Base-by-base conservation (phyloP, 2,797 vertebrate genomes). In the Schizopygopsis pylzovi region DNA sequence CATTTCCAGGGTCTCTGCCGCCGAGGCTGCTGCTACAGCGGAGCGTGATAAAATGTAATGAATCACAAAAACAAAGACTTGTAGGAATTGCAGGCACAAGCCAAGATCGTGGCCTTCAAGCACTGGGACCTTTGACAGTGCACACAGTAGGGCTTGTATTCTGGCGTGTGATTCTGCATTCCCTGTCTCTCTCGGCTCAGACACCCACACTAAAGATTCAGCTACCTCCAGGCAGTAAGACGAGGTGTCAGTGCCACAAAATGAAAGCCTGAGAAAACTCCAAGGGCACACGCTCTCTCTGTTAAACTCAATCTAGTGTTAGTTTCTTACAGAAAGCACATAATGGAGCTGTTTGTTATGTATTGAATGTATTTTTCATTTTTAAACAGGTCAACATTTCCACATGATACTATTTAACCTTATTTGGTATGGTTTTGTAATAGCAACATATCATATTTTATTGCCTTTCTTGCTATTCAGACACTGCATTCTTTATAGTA, bases 161-260 rank as follows among this genome's bases (percentile, higher is more conserved):
- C 80, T 83, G 71, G 80, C 61, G 85, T 90, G 39, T 83, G 65
- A 81, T 87, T 88, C 81, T 84, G 79, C 82, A 86, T 88, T 86
- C 76, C 37, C 77, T 85, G 82, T 81, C 83, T 89, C 87, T 85
- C n/a, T 25, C 79, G 82, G 86, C 88, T 88, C 80, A 82, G 68
- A 73, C 83, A 63, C 16, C 77, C 87, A 70, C 76, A 65, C 87
- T 9, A 61, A 81, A 77, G 83, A 91, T 87, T 90, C 87, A 85
- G 79, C 82, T 90, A 67, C 92, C 91, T 86, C 87, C 15, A 85
- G 61, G 88, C 91, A 91, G 88, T 91, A 92, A 90, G 86, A 92
- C 88, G 71, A 88, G 80, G 88, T 92, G 89, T 92, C 89, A 90
- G 81, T 88, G 88, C 86, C 90, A 90, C 88, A 89, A 88, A 92